Evolutionary conservation across 2,797 vertebrate genomes (phyloP).

Genomic region (Eurystomus glaucurus): DNA sequence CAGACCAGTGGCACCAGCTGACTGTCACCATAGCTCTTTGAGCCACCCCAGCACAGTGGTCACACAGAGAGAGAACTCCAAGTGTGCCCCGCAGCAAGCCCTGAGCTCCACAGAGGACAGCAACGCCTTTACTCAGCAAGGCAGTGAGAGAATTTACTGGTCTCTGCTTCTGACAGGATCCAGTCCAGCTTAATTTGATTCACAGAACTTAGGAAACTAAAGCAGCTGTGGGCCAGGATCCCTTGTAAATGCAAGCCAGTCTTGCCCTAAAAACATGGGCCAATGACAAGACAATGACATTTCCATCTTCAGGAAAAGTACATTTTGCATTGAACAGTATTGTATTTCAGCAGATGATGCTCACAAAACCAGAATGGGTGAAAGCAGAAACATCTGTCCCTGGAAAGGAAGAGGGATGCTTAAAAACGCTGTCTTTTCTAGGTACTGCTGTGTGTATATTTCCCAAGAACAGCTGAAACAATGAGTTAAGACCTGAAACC

Average conservation of each 20-base stretch:
- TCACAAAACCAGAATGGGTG: background rate
- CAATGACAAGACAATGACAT: background rate
- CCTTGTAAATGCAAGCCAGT: background rate
- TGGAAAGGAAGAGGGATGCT: background rate
- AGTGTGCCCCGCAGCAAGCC: background rate
- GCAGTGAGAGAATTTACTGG: background rate
- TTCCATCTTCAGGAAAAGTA: background rate
- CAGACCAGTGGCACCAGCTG: background rate
- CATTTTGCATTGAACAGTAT: background rate
- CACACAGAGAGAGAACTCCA: background rate
- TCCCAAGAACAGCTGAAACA: background rate
- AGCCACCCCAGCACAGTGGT: background rate
- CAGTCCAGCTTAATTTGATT: background rate
- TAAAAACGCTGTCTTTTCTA: background rate
- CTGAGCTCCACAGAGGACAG: background rate
- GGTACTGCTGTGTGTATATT: background rate
- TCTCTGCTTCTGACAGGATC: background rate
- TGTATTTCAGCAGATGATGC: background rate
- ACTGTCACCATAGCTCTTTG: background rate
- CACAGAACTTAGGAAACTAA: background rate
- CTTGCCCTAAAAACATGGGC: background rate
- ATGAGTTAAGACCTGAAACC: background rate
- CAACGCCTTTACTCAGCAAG: background rate
- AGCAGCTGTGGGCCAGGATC: background rate
- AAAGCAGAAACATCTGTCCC: background rate